A percentile compares a stretch with the other conserved stretches of the same genome.
These are phyloP conservation scores for Reinhardtius hippoglossoides DNA, from an alignment of 2,113 vertebrate species.

Conservation along the genomic window DNA sequence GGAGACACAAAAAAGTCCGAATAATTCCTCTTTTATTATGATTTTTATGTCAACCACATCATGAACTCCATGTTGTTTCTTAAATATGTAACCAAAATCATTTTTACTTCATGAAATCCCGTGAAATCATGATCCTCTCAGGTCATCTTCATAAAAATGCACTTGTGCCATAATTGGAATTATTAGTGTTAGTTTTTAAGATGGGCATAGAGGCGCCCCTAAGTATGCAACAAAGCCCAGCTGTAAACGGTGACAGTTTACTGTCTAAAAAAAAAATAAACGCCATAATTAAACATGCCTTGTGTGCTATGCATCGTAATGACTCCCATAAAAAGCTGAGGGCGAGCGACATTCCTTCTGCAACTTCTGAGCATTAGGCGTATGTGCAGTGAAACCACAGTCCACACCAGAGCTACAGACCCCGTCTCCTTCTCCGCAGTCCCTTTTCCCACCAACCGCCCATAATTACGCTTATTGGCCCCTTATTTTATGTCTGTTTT, in stretches of 20 bases:
- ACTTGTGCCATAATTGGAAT: slow-evolving; percentile 5
- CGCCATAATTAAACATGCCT: slow-evolving; percentile 74
- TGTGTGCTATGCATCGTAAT: slow-evolving; percentile 78
- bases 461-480: slow-evolving; percentile 73
- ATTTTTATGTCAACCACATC: slow-evolving; percentile 29
- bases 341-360: slow-evolving; percentile 75
- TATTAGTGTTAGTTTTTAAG: slow-evolving; percentile 3
- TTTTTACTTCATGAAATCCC: too few species aligned
- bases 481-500: slow-evolving; percentile 77
- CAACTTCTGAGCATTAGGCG: slow-evolving; percentile 73
- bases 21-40: slow-evolving; percentile 27
- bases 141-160: too few species aligned
- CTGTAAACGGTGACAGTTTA: slow-evolving; percentile 76
- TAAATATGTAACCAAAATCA: neutral
- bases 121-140: too few species aligned
- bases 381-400: slow-evolving; percentile 76
- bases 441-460: slow-evolving; percentile 74
- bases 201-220: slow-evolving; percentile 23
- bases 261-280: slow-evolving; percentile 49
- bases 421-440: slow-evolving; percentile 41
- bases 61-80: slow-evolving; percentile 23
- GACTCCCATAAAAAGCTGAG: slow-evolving; percentile 78
- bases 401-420: slow-evolving; percentile 72
- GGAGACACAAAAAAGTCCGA: slow-evolving; percentile 8
- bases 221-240: slow-evolving; percentile 65